Evolutionary conservation across 37 sponge, comb jelly and placozoan species (phyloP).

Genomic region (Halisarca cf. caerulea): DNA sequence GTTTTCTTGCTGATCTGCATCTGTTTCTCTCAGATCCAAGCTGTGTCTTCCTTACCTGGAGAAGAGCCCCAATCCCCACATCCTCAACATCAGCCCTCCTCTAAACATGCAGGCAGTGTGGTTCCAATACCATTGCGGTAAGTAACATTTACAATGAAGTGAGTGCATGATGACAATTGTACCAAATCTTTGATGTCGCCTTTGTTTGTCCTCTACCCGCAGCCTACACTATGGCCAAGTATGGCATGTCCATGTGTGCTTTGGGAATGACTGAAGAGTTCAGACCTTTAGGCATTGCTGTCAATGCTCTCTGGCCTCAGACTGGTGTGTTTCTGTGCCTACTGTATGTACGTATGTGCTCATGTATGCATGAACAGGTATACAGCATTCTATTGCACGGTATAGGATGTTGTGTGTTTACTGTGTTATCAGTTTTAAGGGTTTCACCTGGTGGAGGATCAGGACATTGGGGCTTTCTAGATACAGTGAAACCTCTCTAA

Average conservation of each 20-base stretch:
- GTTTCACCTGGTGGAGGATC: no score
- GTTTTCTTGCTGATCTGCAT: no score
- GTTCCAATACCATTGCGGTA: conserved; percentile 94
- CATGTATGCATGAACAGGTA: no score
- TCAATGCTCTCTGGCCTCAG: conserved; percentile 94
- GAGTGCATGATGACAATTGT: no score
- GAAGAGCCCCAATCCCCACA: conserved; percentile 90
- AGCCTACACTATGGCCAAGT: conserved; percentile 99
- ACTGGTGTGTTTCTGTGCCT: conserved; percentile 83
- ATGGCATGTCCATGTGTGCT: conserved; percentile 99
- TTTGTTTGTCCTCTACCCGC: no score
- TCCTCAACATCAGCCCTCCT: conserved; percentile 97
- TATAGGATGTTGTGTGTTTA: no score
- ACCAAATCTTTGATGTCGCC: no score
- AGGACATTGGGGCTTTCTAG: no score
- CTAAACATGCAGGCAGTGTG: conserved; percentile 92
- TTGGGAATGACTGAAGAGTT: conserved; percentile 96
- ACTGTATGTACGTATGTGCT: no score
- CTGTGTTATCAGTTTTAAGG: no score
- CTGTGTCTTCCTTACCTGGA: conserved; percentile 90
- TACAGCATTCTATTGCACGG: no score
- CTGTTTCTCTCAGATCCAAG: conserved; percentile 69
- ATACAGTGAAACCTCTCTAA: no score
- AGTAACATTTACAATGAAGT: neutral
- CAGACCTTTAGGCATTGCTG: conserved; percentile 80